Evolutionary conservation across 2,888 invertebrate genomes (phyloP).

Genomic region (Frankliniella fusca): DNA sequence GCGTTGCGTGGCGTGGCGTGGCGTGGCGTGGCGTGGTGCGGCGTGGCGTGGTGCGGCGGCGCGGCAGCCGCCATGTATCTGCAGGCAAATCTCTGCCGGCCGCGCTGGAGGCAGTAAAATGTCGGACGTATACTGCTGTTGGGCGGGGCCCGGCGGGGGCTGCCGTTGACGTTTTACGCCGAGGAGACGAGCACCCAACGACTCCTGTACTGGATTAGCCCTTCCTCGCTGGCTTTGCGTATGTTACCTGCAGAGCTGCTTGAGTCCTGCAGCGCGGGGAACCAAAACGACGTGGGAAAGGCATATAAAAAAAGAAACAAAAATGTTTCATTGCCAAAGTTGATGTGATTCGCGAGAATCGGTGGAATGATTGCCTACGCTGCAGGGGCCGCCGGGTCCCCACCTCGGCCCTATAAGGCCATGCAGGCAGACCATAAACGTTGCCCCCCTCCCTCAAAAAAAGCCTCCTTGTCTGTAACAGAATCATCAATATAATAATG

Average conservation of each 20-base stretch:
- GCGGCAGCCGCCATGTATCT: not conserved
- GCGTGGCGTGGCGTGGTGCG: too few relatives aligned
- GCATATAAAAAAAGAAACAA: too few relatives aligned
- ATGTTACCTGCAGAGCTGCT: not conserved
- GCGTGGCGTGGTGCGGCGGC: too few relatives aligned
- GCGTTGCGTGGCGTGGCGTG: too few relatives aligned
- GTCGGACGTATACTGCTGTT: not conserved
- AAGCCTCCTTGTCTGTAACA: not conserved
- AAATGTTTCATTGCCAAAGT: too few relatives aligned
- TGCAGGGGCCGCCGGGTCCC: not conserved
- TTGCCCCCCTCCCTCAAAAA: not conserved
- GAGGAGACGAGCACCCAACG: not conserved
- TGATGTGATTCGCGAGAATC: too few relatives aligned
- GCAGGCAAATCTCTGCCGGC: not conserved
- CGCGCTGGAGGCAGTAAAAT: not conserved
- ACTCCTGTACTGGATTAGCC: not conserved
- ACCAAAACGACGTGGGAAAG: too few relatives aligned
- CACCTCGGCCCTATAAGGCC: not conserved
- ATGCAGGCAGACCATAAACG: not conserved
- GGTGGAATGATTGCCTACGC: not conserved
- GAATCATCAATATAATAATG: not conserved
- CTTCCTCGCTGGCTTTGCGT: not conserved
- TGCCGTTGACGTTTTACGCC: not conserved
- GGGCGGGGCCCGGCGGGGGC: too few relatives aligned
- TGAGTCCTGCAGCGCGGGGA: too few relatives aligned